phyloP scores from a whole-genome alignment of 2,797 vertebrate genomes.

The Pangasius macronema region DNA sequence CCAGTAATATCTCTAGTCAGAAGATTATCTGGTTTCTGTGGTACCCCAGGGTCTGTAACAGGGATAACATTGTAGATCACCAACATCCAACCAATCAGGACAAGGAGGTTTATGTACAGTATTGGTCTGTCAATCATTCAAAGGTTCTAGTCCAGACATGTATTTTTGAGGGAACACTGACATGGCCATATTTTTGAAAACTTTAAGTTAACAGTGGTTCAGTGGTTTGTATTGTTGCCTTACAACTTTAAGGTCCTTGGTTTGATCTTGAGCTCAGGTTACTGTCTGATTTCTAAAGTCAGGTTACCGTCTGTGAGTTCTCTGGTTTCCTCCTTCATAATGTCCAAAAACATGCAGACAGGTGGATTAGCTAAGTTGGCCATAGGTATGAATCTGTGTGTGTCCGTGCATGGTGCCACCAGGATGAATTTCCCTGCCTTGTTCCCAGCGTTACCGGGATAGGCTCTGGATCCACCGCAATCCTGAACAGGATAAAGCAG shows the following conservation, averaged over 20 bases:
- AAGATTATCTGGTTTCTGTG: background rate
- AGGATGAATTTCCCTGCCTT: background rate
- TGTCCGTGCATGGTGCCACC: background rate
- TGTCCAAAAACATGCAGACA: background rate
- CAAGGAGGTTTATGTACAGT: background rate
- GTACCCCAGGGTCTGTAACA: background rate
- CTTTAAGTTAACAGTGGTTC: too few relatives aligned
- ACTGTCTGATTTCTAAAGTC: background rate
- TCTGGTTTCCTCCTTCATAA: background rate
- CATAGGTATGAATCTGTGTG: background rate
- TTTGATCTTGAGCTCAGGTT: background rate
- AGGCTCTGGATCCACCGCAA: background rate
- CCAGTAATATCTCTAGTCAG: too few relatives aligned
- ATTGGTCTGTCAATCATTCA: background rate
- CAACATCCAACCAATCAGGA: background rate
- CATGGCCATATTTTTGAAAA: too few relatives aligned
- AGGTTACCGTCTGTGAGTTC: background rate
- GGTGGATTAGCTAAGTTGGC: background rate
- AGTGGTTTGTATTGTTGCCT: background rate
- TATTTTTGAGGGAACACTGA: too few relatives aligned
- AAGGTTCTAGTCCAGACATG: background rate
- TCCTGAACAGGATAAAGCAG: background rate
- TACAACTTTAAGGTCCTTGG: background rate
- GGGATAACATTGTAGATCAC: background rate
- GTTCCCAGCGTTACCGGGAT: background rate